Evolutionary conservation across 64 coral and sea anemone species (phyloP), one percentile per base, ranked within the genome.

Genomic region (Acropora yongei): DNA sequence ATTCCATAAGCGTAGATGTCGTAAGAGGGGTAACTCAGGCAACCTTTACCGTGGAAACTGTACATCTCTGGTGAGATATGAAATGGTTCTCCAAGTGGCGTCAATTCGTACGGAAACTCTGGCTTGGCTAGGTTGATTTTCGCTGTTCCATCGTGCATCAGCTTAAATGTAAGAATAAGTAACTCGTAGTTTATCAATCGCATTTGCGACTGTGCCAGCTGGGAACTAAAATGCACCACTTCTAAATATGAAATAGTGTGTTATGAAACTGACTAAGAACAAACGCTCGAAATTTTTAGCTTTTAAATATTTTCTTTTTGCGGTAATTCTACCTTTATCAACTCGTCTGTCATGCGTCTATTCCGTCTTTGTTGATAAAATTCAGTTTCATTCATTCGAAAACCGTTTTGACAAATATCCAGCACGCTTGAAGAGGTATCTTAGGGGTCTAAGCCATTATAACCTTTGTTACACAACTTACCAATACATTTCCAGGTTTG

Each of bases 11-110:
- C 91, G 44, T 93, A 93, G 47, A 93, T 80, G 75, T 93, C 91
- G 77, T 78, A 93, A 3, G 74, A 87, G 44, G 41, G 18, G 65
- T 10, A 10, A 44, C 61, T 79, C 16, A 86, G 86, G 39, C 71
- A 48, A 44, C 73, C 76, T 68, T 50, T 78, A 11, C 60, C 8
- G 41, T 86, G 75, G 18, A 61, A 46, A 3, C 16, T 18, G 74
- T 87, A 93, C 91, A 93, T 93, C 42, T 87, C 91, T 4, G 83
- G 91, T 86, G 91, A 93, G 45, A 93, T 93, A 40, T 93, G 91
- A 76, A 93, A 93, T 8, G 91, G 91, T 41, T 49, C n/a, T 2
- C 91, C 91, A 8, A 93, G 57, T 8, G 61, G 5, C 1, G 91
- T 93, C 66, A 76, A 48, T n/a, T 80, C 46, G 43, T 79, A 87